phyloP scores from a whole-genome alignment of 1,140 invertebrate genomes.

The Watersipora subatra region DNA sequence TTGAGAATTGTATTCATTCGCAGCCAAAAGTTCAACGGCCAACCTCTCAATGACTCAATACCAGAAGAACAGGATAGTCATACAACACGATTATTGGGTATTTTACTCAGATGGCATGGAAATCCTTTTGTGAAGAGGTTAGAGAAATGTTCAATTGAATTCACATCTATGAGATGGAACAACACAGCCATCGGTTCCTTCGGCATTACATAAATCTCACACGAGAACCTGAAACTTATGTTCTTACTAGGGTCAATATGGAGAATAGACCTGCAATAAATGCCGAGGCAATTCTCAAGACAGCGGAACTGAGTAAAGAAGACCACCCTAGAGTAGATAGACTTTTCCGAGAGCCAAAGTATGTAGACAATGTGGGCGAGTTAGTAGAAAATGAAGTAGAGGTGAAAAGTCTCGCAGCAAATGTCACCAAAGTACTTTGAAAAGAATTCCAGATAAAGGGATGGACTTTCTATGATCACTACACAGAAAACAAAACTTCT shows the following conservation, averaged over 20 bases:
- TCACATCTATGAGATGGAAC: not conserved
- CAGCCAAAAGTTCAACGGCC: too few species aligned
- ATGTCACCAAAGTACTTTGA: not conserved
- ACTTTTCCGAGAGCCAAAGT: not conserved
- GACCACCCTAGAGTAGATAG: not conserved
- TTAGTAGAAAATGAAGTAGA: not conserved
- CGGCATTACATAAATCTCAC: not conserved
- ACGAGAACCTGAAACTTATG: slow-evolving; percentile 3
- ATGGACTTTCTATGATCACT: not conserved
- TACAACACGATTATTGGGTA: too few species aligned
- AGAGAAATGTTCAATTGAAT: too few species aligned
- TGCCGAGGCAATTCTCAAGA: not conserved
- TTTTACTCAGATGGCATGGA: too few species aligned
- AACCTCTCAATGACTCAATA: too few species aligned
- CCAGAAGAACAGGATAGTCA: too few species aligned
- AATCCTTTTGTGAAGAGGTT: too few species aligned
- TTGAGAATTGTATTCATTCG: too few species aligned
- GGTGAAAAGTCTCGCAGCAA: not conserved
- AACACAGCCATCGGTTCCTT: slow-evolving; percentile 4
- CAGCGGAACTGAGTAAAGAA: not conserved
- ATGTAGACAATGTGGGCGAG: slow-evolving; percentile 3
- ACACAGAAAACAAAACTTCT: not conserved
- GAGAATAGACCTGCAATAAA: slow-evolving; percentile 2
- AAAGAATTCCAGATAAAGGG: slow-evolving; percentile 1
- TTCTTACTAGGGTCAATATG: slow-evolving; percentile 4